Percentiles rank a stretch among this genome's conserved stretches.
Conservation (phyloP, 2,113 vertebrate genomes). For the Amphiprion percula region DNA sequence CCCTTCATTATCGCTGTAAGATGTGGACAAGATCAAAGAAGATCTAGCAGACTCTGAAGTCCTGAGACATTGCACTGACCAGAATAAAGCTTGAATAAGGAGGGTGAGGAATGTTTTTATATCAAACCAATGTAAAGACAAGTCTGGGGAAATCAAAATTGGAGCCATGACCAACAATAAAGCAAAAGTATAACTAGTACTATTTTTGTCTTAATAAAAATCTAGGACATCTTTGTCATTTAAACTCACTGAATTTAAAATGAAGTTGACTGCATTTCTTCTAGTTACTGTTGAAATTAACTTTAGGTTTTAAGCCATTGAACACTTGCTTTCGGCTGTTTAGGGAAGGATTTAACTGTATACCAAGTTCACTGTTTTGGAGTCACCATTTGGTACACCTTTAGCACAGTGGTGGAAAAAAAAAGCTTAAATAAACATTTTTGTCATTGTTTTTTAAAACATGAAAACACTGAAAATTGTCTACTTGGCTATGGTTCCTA, state of each 20-base stretch:
- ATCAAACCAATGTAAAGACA: slow-evolving; percentile 17
- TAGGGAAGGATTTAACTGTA: too few relatives aligned
- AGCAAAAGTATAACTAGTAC: not conserved
- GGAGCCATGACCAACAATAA: not conserved
- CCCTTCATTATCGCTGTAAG: slow-evolving; percentile 58
- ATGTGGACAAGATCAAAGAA: slow-evolving; percentile 66
- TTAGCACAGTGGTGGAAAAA: too few relatives aligned
- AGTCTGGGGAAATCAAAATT: slow-evolving; percentile 19
- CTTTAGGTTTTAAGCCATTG: not conserved
- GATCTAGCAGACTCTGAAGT: slow-evolving; percentile 50
- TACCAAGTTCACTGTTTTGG: too few relatives aligned
- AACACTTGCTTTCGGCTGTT: too few relatives aligned
- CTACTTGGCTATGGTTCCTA: too few relatives aligned
- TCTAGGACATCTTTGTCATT: not conserved
- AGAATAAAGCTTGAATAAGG: slow-evolving; percentile 25
- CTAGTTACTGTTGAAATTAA: not conserved
- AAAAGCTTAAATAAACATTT: too few relatives aligned
- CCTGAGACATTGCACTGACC: slow-evolving; percentile 44
- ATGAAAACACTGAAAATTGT: too few relatives aligned
- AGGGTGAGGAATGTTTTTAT: slow-evolving; percentile 51
- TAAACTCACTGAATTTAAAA: not conserved
- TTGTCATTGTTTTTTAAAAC: too few relatives aligned
- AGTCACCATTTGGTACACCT: too few relatives aligned
- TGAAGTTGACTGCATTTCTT: not conserved
- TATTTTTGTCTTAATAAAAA: not conserved